Conservation (phyloP, 1,140 invertebrate genomes). For the Anthonomus grandis region DNA sequence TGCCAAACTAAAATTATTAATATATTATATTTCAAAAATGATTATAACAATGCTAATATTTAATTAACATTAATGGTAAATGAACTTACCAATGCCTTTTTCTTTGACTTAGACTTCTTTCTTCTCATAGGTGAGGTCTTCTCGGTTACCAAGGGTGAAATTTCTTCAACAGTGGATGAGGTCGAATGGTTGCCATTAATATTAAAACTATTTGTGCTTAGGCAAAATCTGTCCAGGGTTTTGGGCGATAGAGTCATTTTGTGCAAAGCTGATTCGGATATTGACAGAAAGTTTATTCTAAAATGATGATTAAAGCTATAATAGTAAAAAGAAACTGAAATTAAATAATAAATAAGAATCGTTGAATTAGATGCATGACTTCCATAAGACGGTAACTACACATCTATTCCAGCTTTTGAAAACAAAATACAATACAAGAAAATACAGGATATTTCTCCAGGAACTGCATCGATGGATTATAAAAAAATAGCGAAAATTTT, state of each 20-base stretch:
- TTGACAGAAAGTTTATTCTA: constrained; percentile 60
- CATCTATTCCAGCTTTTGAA: too few relatives aligned
- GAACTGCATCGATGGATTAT: too few relatives aligned
- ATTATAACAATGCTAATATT: background rate
- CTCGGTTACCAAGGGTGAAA: constrained; percentile 53
- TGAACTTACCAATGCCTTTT: constrained; percentile 52
- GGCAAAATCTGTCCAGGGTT: constrained; percentile 49
- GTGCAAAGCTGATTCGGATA: constrained; percentile 82
- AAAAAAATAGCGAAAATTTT: too few relatives aligned
- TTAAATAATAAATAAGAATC: too few relatives aligned
- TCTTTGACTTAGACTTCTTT: constrained; percentile 65
- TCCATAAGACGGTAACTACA: too few relatives aligned
- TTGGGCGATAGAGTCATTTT: constrained; percentile 56
- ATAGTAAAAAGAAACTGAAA: too few relatives aligned
- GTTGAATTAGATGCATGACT: too few relatives aligned
- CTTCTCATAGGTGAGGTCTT: constrained; percentile 58
- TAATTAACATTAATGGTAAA: too few relatives aligned
- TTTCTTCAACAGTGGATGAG: constrained; percentile 63
- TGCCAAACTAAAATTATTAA: constrained; percentile 31
- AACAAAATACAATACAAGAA: too few relatives aligned
- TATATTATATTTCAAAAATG: constrained; percentile 1
- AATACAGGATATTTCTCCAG: too few relatives aligned
- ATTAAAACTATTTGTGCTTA: constrained; percentile 48
- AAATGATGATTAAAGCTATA: too few relatives aligned
- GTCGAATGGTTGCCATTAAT: constrained; percentile 56